Conservation (phyloP, 2,797 vertebrate species). For the Hoplostethus atlanticus region DNA sequence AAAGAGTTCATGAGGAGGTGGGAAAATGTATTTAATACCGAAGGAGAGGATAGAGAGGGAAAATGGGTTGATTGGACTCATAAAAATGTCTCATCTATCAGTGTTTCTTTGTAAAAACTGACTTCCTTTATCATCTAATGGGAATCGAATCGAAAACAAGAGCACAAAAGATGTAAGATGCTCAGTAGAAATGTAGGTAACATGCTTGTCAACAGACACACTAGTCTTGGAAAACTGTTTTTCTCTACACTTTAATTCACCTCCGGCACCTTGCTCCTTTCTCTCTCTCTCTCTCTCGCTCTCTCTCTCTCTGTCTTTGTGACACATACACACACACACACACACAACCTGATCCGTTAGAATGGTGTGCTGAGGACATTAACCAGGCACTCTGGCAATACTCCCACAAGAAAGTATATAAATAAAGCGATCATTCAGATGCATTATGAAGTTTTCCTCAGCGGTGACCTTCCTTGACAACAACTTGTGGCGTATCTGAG, state of each 20-base stretch:
- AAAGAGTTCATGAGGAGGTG: background rate
- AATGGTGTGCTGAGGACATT: conserved; percentile 6
- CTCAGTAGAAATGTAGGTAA: background rate
- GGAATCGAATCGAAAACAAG: background rate
- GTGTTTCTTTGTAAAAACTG: conserved; percentile 16
- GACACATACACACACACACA: conserved; percentile 2
- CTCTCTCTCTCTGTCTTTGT: background rate
- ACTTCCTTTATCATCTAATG: conserved; percentile 12
- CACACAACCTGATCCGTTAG: conserved; percentile 21
- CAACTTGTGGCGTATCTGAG: conserved; percentile 56
- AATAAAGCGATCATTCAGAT: conserved; percentile 57
- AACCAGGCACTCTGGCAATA: conserved; percentile 39
- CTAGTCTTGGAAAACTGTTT: background rate
- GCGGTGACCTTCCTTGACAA: conserved; percentile 71
- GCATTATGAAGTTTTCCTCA: conserved; percentile 60
- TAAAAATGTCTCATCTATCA: conserved; percentile 8
- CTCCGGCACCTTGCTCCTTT: background rate
- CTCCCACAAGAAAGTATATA: conserved; percentile 45
- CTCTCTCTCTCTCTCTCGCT: background rate
- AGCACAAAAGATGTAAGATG: background rate
- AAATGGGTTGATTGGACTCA: background rate
- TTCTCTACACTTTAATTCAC: background rate
- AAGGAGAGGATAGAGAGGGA: conserved; percentile 1
- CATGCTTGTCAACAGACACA: background rate
- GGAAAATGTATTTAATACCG: conserved; percentile 3